phyloP scores from a whole-genome alignment of 2,113 vertebrate genomes.

The Muscicapa adusta region DNA sequence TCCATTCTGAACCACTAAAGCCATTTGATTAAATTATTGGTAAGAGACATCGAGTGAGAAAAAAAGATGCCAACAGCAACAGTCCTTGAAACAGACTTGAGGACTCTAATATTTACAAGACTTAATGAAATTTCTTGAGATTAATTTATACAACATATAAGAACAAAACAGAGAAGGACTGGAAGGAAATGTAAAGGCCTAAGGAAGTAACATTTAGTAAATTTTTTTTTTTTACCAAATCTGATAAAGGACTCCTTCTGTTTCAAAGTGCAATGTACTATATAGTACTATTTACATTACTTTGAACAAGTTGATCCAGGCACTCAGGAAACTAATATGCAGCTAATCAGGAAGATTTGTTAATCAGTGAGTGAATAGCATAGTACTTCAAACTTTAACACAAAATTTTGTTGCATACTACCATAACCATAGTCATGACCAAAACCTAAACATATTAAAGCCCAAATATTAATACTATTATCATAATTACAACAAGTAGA shows the following conservation, averaged over 20 bases:
- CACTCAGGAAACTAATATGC: not conserved
- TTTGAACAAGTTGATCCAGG: not conserved
- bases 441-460: not conserved
- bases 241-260: not conserved
- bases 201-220: not conserved
- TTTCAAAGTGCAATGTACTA: not conserved
- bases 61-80: not conserved
- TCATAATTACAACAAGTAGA: not conserved
- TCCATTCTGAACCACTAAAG: not conserved
- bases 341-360: not conserved
- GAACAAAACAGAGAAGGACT: not conserved
- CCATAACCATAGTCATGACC: not conserved
- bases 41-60: not conserved
- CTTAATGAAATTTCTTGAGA: not conserved
- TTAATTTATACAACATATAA: not conserved
- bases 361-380: not conserved
- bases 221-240: not conserved
- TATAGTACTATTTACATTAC: not conserved
- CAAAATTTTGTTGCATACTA: not conserved
- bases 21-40: not conserved
- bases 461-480: not conserved
- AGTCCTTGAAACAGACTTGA: not conserved
- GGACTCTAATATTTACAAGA: not conserved
- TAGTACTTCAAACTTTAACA: not conserved
- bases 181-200: not conserved